phyloP scores from a whole-genome alignment of 2,797 vertebrate genomes.

The Malurus leucopterus region DNA sequence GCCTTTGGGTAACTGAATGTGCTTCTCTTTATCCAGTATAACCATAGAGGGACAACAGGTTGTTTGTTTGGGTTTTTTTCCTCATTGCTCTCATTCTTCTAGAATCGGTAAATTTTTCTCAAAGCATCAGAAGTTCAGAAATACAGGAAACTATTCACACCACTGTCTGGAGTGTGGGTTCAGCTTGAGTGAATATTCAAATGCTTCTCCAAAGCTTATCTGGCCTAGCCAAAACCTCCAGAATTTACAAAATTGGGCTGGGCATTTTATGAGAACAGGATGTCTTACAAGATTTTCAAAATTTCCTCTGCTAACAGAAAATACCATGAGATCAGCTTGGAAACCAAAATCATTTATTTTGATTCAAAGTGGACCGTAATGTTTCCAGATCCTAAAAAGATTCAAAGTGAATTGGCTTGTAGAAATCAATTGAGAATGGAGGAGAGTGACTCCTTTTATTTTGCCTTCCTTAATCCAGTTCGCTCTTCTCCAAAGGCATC shows the following conservation, averaged over 20 bases:
- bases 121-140: constrained; percentile 35
- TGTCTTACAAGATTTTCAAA: constrained; percentile 44
- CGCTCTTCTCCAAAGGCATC: not conserved
- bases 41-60: not conserved
- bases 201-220: constrained; percentile 59
- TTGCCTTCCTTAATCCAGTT: not conserved
- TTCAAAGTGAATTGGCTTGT: not conserved
- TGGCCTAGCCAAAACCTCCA: constrained; percentile 62
- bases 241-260: constrained; percentile 48
- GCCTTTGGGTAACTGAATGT: not conserved
- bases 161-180: constrained; percentile 59
- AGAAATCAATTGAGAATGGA: not conserved
- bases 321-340: constrained; percentile 26
- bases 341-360: constrained; percentile 24
- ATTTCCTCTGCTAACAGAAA: constrained; percentile 49
- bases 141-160: constrained; percentile 53
- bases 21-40: not conserved
- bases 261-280: constrained; percentile 62
- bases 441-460: not conserved
- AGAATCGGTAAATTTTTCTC: constrained; percentile 29
- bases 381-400: constrained; percentile 5
- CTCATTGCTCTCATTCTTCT: constrained; percentile 9
- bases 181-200: constrained; percentile 60
- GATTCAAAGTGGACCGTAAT: not conserved
- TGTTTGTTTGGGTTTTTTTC: not conserved